Base-by-base conservation (phyloP, 2,797 vertebrate genomes). In the Phoxinus dragarum region DNA sequence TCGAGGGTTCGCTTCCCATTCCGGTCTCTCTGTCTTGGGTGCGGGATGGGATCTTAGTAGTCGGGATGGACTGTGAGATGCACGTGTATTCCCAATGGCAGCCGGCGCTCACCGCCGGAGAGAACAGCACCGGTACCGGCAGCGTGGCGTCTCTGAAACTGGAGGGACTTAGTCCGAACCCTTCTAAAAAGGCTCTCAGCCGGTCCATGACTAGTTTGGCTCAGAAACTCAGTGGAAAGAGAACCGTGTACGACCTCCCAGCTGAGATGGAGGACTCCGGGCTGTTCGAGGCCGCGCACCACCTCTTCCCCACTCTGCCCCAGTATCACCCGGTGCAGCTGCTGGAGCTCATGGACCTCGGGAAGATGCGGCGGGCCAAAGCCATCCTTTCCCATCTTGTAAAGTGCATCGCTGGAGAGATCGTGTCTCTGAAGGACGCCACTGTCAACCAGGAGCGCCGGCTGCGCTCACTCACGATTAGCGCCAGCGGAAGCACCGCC, bases 41-140 rank as follows among this genome's bases (percentile, higher is more conserved):
- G 40, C 95, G 98, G 85, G 98, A 99, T 91, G 98, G 98, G 71
- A 99, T 99, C 91, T 93, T 99, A 84, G 98, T 99, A 1, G 97
- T 99, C 59, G 98, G 98, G 85, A 99, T 99, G 98, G 98, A 99
- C 88, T 99, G 98, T 88, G 98, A 99, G 93, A 99, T 99, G 98
- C 98, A 99, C 11, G 98, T 99, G 36, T 99, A 99, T 92, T 99
- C 98, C 84, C 98, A 99, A 81, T 99, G 98, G 98, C 98, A 99
- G 83, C 86, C 90, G 1, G 89, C 92, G 7, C 69, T 92, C 7
- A 1, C 61, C 61, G 94, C 94, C 84, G 97, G 96, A 66, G 64
- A 17, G 14, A 34, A 17, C 31, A 96, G 91, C 85, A 95, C 94
- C 86, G 97, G 96, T 86, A 95, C 94, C 85, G 97, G 96, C 88